phyloP scores from a whole-genome alignment of 2,888 invertebrate genomes.

The Hypena proboscidalis region DNA sequence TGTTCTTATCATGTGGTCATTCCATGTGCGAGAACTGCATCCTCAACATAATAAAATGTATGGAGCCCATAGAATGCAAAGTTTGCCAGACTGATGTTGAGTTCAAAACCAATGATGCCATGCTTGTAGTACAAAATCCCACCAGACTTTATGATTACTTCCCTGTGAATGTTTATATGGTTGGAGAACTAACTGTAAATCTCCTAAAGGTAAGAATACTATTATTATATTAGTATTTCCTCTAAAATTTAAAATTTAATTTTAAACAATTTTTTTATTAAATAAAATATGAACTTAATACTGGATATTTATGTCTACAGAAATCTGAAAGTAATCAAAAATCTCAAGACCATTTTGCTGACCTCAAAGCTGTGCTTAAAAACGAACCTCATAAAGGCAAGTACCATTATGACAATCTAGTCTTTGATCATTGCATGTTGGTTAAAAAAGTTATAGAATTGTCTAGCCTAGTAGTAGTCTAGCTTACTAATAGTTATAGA shows the following conservation, averaged over 20 bases:
- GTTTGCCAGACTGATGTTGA: constrained; percentile 71
- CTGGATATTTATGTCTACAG: constrained; percentile 2
- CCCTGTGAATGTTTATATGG: constrained; percentile 66
- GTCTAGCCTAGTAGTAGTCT: too few species aligned
- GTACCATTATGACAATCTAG: not conserved
- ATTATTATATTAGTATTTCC: too few species aligned
- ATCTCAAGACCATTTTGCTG: constrained; percentile 54
- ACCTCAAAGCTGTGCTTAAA: constrained; percentile 60
- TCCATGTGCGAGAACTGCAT: constrained; percentile 88
- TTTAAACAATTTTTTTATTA: too few species aligned
- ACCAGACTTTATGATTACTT: constrained; percentile 58
- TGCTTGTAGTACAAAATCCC: constrained; percentile 50
- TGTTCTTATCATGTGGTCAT: constrained; percentile 88
- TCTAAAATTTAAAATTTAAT: too few species aligned
- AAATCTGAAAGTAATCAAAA: constrained; percentile 9
- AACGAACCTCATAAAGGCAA: constrained; percentile 53
- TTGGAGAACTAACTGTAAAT: constrained; percentile 68
- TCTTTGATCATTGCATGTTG: too few species aligned
- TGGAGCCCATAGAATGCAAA: constrained; percentile 77
- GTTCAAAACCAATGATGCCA: constrained; percentile 45
- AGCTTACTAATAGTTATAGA: too few species aligned
- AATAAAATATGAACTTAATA: not conserved
- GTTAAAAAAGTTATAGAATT: too few species aligned
- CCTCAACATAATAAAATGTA: constrained; percentile 60
- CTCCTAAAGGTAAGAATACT: constrained; percentile 53